A percentile compares a stretch with the other conserved stretches of the same genome.
phyloP scores from a whole-genome alignment of 2,888 invertebrate species.

The Bruchidius siliquastri region DNA sequence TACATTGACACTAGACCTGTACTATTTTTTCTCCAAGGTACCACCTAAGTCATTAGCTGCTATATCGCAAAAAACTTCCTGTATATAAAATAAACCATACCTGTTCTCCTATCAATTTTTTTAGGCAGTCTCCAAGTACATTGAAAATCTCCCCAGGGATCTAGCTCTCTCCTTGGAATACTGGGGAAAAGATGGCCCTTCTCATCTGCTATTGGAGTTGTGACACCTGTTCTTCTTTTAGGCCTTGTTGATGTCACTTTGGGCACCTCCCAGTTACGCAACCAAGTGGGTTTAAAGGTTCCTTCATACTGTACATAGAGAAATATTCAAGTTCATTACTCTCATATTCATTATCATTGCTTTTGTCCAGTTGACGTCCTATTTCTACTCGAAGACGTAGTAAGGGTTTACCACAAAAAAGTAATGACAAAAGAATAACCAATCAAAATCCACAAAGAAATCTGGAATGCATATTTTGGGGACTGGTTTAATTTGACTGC shows the following conservation, averaged over 20 bases:
- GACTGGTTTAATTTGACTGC: too few relatives aligned
- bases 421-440: too few relatives aligned
- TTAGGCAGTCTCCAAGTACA: constrained; percentile 33
- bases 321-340: constrained; percentile 5
- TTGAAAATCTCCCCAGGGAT: constrained; percentile 55
- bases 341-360: not conserved
- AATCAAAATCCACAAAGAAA: too few relatives aligned
- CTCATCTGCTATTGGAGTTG: constrained; percentile 57
- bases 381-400: too few relatives aligned
- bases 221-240: constrained; percentile 46
- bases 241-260: constrained; percentile 58
- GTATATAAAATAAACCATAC: constrained; percentile 10
- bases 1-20: too few relatives aligned
- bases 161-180: constrained; percentile 48
- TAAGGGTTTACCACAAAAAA: too few relatives aligned
- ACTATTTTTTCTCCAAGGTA: too few relatives aligned
- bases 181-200: constrained; percentile 63
- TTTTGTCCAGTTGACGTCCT: constrained; percentile 4
- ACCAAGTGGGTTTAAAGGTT: constrained; percentile 55
- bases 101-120: constrained; percentile 32
- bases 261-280: constrained; percentile 66
- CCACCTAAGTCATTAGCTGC: too few relatives aligned
- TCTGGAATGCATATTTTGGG: too few relatives aligned
- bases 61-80: too few relatives aligned
- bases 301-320: constrained; percentile 51